A percentile compares a stretch with the other conserved stretches of the same genome.
phyloP scores from a whole-genome alignment of 2,113 vertebrate genomes.

The Trogon melanurus region DNA sequence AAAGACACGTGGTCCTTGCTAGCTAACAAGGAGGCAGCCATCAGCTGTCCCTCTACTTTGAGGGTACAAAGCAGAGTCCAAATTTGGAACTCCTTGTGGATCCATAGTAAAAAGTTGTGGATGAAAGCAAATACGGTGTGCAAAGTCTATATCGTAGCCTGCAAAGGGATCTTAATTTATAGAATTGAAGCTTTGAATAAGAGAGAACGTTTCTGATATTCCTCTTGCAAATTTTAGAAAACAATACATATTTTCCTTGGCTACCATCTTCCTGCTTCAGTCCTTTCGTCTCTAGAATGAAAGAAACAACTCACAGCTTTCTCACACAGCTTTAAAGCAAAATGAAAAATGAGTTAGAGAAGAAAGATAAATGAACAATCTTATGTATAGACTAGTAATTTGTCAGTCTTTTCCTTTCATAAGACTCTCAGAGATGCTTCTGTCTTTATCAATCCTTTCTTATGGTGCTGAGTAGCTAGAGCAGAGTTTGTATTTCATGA shows the following conservation, averaged over 20 bases:
- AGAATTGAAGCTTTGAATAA: background rate
- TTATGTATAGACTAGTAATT: background rate
- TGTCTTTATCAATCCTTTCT: background rate
- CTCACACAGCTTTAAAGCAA: background rate
- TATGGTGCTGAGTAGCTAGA: background rate
- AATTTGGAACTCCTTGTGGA: background rate
- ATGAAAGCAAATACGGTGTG: background rate
- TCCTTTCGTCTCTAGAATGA: background rate
- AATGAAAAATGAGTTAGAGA: background rate
- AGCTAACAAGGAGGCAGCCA: background rate
- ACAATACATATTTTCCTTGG: background rate
- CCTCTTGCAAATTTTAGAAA: background rate
- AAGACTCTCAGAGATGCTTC: background rate
- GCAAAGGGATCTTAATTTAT: background rate
- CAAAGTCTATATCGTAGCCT: background rate
- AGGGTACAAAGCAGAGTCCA: background rate
- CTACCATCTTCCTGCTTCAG: background rate
- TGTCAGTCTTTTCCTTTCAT: background rate
- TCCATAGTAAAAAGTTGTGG: background rate
- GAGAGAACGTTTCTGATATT: accelerated
- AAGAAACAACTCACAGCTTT: background rate
- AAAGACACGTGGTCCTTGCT: background rate
- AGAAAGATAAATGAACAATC: background rate
- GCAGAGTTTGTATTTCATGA: background rate
- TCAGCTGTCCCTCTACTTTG: background rate